Conservation (phyloP, 2,888 invertebrate species). For the Tetropium fuscum region DNA sequence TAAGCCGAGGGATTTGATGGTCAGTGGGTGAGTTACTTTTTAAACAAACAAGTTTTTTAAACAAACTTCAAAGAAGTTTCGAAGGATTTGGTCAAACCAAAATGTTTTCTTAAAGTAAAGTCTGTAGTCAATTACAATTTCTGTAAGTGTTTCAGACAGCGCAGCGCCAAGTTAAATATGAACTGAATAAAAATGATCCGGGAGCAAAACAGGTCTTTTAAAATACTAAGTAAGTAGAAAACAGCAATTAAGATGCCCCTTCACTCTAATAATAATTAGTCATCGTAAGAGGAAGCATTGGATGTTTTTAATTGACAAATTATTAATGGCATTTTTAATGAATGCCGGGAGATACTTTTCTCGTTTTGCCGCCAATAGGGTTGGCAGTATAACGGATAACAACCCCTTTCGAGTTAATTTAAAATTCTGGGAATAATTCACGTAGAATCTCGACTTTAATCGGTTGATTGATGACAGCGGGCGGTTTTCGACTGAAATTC, state of each 20-base stretch:
- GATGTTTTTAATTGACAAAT: slow-evolving; percentile 11
- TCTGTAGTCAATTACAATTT: too few species aligned
- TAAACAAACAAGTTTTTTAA: too few species aligned
- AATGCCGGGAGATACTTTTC: slow-evolving; percentile 1
- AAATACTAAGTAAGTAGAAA: too few species aligned
- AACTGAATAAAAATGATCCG: too few species aligned
- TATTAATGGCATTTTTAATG: slow-evolving; percentile 19
- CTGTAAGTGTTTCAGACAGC: too few species aligned
- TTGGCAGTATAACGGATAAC: neutral
- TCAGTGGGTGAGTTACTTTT: too few species aligned
- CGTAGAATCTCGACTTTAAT: slow-evolving; percentile 21
- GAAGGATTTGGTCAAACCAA: too few species aligned
- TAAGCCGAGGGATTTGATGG: too few species aligned
- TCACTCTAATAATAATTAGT: neutral
- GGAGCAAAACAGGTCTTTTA: too few species aligned
- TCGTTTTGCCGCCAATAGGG: neutral
- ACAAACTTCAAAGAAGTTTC: too few species aligned
- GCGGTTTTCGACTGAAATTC: slow-evolving; percentile 14
- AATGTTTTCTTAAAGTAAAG: too few species aligned
- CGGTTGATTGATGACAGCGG: slow-evolving; percentile 25
- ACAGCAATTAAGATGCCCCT: neutral
- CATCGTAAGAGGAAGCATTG: slow-evolving; percentile 1
- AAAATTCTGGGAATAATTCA: slow-evolving; percentile 16
- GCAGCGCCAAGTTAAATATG: too few species aligned
- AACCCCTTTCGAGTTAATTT: slow-evolving; percentile 14